Evolutionary conservation across 2,888 invertebrate genomes (phyloP).

Genomic region (Galerucella nymphaeae): DNA sequence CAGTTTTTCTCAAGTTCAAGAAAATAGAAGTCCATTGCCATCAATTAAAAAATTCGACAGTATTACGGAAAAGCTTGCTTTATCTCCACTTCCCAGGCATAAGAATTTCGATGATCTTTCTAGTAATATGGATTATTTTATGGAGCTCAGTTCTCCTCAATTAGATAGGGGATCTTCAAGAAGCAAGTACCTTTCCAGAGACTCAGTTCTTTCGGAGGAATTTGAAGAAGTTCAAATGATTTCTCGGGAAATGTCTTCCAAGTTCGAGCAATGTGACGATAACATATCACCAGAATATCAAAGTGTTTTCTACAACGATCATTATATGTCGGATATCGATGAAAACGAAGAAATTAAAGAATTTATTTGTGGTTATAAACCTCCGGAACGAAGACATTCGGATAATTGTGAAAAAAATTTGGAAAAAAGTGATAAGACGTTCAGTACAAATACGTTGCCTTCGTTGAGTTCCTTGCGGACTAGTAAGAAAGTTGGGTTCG

Average conservation of each 20-base stretch:
- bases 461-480: slow-evolving; percentile 29
- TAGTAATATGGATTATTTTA: slow-evolving; percentile 45
- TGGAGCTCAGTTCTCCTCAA: slow-evolving; percentile 32
- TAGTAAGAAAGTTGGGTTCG: slow-evolving; percentile 37
- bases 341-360: slow-evolving; percentile 63
- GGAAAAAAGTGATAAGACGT: slow-evolving; percentile 23
- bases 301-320: slow-evolving; percentile 60
- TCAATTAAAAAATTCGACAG: slow-evolving; percentile 32
- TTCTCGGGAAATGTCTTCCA: slow-evolving; percentile 52
- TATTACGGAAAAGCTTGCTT: slow-evolving; percentile 45
- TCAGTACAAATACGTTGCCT: slow-evolving; percentile 43
- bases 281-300: slow-evolving; percentile 55
- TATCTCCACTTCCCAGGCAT: slow-evolving; percentile 55
- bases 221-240: slow-evolving; percentile 60
- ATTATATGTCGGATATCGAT: slow-evolving; percentile 64
- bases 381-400: slow-evolving; percentile 52
- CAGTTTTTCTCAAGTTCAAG: slow-evolving; percentile 29
- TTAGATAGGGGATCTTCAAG: slow-evolving; percentile 19
- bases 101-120: slow-evolving; percentile 53
- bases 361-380: slow-evolving; percentile 57
- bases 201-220: slow-evolving; percentile 59
- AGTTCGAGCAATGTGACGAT: slow-evolving; percentile 28
- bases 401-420: slow-evolving; percentile 48
- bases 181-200: slow-evolving; percentile 59
- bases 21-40: slow-evolving; percentile 35